Percentiles rank a stretch among this genome's conserved stretches.
phyloP scores from a whole-genome alignment of 2,113 vertebrate genomes.

The Thermophis baileyi region DNA sequence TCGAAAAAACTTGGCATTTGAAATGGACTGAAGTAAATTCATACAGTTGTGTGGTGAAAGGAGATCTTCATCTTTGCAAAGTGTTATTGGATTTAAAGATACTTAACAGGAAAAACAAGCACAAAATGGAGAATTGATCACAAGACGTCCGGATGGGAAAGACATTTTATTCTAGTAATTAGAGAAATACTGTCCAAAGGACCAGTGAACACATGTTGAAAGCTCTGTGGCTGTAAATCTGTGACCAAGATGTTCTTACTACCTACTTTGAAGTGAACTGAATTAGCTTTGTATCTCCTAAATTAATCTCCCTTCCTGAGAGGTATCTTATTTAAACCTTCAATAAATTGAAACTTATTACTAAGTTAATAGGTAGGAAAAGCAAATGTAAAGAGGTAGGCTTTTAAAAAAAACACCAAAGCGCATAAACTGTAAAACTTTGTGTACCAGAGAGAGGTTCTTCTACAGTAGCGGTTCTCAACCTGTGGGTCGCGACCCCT shows the following conservation, averaged over 20 bases:
- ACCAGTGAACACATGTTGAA: neutral
- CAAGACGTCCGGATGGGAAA: neutral
- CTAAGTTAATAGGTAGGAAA: neutral
- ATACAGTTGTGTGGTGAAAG: neutral
- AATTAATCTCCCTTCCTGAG: neutral
- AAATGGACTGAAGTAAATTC: neutral
- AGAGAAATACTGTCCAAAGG: neutral
- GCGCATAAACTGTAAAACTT: neutral
- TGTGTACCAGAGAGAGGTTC: neutral
- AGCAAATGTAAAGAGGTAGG: neutral
- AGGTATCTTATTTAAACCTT: neutral
- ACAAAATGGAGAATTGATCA: neutral
- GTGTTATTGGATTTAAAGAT: neutral
- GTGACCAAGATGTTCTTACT: neutral
- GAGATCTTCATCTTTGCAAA: neutral
- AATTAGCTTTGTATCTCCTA: neutral
- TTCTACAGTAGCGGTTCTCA: too few relatives aligned
- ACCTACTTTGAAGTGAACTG: neutral
- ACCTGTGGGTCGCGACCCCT: too few relatives aligned
- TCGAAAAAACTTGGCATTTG: neutral
- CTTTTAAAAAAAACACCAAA: neutral
- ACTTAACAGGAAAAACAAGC: neutral
- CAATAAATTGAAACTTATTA: neutral
- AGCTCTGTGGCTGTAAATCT: neutral
- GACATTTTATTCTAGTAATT: neutral